Conservation (phyloP, 2,797 vertebrate species). For the Argya squamiceps region DNA sequence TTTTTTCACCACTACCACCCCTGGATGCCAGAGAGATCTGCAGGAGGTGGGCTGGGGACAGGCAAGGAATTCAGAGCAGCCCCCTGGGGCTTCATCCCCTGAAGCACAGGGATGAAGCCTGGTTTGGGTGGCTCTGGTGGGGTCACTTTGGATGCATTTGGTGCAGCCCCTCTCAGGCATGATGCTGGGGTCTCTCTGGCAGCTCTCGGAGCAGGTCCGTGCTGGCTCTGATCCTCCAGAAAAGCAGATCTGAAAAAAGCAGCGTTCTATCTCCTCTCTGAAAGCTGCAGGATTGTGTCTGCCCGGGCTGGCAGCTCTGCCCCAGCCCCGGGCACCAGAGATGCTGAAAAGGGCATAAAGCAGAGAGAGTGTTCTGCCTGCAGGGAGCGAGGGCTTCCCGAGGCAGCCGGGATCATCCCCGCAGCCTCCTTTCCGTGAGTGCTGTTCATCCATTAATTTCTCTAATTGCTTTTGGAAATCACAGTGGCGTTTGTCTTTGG, state of each 20-base stretch:
- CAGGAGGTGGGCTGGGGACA: not conserved
- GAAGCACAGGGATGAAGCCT: rapidly evolving
- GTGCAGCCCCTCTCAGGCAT: rapidly evolving
- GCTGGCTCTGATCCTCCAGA: not conserved
- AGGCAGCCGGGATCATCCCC: not conserved
- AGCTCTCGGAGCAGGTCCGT: not conserved
- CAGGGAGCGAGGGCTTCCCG: not conserved
- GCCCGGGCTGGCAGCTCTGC: not conserved
- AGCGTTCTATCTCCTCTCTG: not conserved
- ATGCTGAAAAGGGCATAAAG: not conserved
- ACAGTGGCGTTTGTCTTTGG: rapidly evolving
- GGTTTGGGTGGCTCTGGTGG: not conserved
- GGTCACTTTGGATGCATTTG: rapidly evolving
- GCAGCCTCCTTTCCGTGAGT: not conserved
- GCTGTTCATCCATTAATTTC: not conserved
- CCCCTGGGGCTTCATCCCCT: too few relatives aligned
- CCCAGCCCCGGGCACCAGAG: not conserved
- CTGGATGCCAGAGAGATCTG: not conserved
- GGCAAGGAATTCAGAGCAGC: not conserved
- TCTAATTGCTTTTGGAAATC: not conserved
- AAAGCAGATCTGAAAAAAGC: not conserved
- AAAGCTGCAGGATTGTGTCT: not conserved
- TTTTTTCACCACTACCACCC: not conserved
- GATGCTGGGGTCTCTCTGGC: not conserved
- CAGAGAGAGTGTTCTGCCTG: not conserved